Base-by-base conservation (phyloP, 2,113 vertebrate genomes). In the Hippocampus abdominalis region DNA sequence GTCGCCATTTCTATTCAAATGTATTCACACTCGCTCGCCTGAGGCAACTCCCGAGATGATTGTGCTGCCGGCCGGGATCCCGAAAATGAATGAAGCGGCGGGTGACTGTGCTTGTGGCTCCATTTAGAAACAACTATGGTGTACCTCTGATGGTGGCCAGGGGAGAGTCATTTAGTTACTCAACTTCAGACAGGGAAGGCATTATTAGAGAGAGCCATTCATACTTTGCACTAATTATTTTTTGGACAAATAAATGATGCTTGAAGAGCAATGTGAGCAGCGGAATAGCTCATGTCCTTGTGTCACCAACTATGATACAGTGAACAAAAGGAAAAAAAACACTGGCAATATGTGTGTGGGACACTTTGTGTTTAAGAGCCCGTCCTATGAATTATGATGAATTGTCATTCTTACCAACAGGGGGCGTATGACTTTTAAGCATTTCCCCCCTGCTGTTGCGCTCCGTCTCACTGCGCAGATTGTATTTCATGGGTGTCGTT, bases 1-100 rank as follows among this genome's bases (percentile, higher is more conserved):
- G 71, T 66, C 16, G 21, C 66, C 64, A 66, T 69, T 72, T 29
- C 36, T 46, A 63, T 57, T 79, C 61, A 75, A 71, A 76, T 73
- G 12, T 63, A 4, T 71, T 76, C 56, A 72, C 46, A 57, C 65
- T 63, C 73, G 27, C 21, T 40, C 20, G 40, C 68, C 65, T 54
- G 13, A 6, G 56, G 60, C 49, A 66, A 56, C 32, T 65, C 62
- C 46, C 53, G 46, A 16, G 59, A 10, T 67, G 53, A 63, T 69
- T 20, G 16, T 48, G n/a, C 73, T 76, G 49, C 42, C 44, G 61
- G 44, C 42, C 44, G 61, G 62, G 40, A 5, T 18, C 32, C 60
- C 23, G 9, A 42, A 76, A 64, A 64, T 44, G n/a, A 42, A 42
- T 42, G 32, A 69, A 76, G 23, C n/a, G 18, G 27, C 10, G 25